Base-by-base conservation (phyloP, 2,888 invertebrate species). In the Ochropleura leucogaster region DNA sequence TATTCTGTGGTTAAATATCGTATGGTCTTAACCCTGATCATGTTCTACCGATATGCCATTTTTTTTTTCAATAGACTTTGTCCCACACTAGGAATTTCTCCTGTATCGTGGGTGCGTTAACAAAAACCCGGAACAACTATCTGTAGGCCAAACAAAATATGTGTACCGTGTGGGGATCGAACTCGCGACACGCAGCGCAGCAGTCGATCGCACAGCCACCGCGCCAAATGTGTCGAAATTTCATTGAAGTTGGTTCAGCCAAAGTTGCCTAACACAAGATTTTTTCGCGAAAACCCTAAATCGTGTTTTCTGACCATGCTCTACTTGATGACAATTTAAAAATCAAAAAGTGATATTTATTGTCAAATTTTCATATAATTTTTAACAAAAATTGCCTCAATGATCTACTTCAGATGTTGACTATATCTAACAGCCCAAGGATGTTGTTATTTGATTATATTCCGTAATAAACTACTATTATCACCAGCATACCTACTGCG, bases 391-490 rank as follows among this genome's bases (percentile, higher is more conserved):
- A 12, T 6, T 57, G 16, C 30, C 7, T 65, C 47, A n/a, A 14
- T 30, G 10, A 10, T 20, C 7, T 18, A 16, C 10, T 68, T 79
- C 44, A 16, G 3, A 18, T 40, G 40, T 20, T 18, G 55, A 46
- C 30, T 49, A 30, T 49, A 51, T 44, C 47, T 55, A 44, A 44
- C 44, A n/a, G 44, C 30, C 14, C 20, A 20, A 44, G n/a, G 30
- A 30, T 55, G n/a, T 49, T 20, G 10, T 44, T 59, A 79, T 70
- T 78, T 68, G 42, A 67, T 47, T n/a, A 14, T 14, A 20, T 14
- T 65, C 30, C 53, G 46, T 74, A 74, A 71, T 76, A 64, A 66
- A 80, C 67, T 74, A 72, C 60, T 70, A 67, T 72, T 78, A 84
- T 76, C 74, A 68, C 53, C 44, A 60, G 30, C 7, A 5, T 42